These are phyloP conservation scores for Cavia aperea DNA, from an alignment of 2,113 vertebrate genomes.

Conservation along the genomic window DNA sequence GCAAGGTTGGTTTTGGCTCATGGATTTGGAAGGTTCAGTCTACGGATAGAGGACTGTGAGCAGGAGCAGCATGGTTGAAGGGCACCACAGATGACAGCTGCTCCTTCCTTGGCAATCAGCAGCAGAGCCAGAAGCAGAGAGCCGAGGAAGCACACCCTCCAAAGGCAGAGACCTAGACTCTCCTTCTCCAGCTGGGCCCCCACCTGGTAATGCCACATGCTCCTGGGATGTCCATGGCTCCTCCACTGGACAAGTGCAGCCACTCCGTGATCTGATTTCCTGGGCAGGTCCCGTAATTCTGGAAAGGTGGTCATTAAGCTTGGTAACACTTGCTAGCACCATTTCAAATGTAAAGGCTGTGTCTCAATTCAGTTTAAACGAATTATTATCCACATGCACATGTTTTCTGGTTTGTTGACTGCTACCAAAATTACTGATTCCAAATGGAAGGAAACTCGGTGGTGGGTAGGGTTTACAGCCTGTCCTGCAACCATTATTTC, in stretches of 20 bases:
- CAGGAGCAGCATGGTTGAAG: background rate
- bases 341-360: background rate
- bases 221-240: background rate
- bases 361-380: background rate
- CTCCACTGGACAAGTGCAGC: background rate
- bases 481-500: background rate
- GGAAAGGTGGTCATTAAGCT: background rate
- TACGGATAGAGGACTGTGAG: background rate
- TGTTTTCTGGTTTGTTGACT: background rate
- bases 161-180: background rate
- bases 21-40: background rate
- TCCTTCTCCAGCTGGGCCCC: background rate
- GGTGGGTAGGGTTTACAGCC: too few species aligned
- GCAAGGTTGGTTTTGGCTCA: background rate
- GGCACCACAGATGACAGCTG: background rate
- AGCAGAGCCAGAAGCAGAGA: background rate
- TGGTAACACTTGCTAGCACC: too few species aligned
- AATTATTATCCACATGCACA: background rate
- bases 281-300: background rate
- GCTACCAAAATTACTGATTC: background rate
- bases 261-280: fast-evolving
- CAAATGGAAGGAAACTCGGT: background rate
- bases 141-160: background rate
- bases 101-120: background rate
- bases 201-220: background rate